phyloP scores from a whole-genome alignment of 2,797 vertebrate species.

The Muraenolepis orangiensis region DNA sequence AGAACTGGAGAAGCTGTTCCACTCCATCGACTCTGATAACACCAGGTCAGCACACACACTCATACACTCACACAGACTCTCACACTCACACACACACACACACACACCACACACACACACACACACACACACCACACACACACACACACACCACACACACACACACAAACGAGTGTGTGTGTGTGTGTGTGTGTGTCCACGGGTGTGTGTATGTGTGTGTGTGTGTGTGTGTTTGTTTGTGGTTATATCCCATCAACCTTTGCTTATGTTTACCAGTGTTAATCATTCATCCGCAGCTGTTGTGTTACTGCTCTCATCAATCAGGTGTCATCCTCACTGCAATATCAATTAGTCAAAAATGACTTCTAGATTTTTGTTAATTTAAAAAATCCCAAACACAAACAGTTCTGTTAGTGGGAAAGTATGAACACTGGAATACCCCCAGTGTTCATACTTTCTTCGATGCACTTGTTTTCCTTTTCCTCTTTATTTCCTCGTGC shows the following conservation, averaged over 20 bases:
- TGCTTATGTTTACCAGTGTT: background rate
- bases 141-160: slow-evolving; percentile 40
- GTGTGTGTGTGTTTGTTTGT: slow-evolving; percentile 1
- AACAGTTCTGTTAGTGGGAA: background rate
- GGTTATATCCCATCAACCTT: background rate
- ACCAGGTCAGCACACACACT: slow-evolving; percentile 84
- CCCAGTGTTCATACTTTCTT: no score
- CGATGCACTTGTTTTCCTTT: background rate
- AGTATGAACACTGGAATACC: background rate
- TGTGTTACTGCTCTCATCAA: background rate
- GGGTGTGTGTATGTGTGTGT: background rate
- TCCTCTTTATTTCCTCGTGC: background rate
- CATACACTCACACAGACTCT: background rate
- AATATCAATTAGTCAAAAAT: background rate
- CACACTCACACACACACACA: background rate
- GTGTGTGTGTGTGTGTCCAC: background rate
- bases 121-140: background rate
- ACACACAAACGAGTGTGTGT: background rate
- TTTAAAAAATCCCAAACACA: background rate
- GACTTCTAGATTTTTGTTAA: no score
- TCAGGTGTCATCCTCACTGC: background rate
- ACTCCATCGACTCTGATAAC: slow-evolving; percentile 96
- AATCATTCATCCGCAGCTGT: no score
- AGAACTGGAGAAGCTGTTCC: slow-evolving; percentile 95
- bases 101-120: slow-evolving; percentile 47